A percentile compares a stretch with the other conserved stretches of the same genome.
These are phyloP conservation scores for Sus cebifrons DNA, from an alignment of 2,797 vertebrate species.

Conservation along the genomic window DNA sequence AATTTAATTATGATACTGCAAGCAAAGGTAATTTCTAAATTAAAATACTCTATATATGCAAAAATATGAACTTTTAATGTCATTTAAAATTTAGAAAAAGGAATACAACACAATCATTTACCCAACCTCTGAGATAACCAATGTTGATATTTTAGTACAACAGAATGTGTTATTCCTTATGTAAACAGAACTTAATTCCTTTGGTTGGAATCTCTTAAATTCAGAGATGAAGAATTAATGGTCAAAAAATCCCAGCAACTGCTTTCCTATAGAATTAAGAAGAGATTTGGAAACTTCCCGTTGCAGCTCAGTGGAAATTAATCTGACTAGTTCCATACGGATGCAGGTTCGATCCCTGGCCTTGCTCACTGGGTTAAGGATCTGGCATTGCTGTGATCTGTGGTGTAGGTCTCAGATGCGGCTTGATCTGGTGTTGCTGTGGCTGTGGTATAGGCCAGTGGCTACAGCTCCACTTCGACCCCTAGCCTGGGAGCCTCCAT, in stretches of 20 bases:
- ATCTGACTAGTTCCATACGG: no score
- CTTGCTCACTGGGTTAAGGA: no score
- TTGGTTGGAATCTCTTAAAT: constrained; percentile 3
- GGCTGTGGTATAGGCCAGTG: no score
- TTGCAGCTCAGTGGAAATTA: no score
- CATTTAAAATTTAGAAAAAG: not conserved
- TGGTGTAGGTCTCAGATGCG: no score
- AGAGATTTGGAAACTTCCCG: not conserved
- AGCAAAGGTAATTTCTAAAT: not conserved
- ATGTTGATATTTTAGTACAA: not conserved
- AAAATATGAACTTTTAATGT: not conserved
- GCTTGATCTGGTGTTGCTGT: no score
- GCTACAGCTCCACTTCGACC: no score
- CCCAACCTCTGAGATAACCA: not conserved
- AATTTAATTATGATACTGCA: not conserved
- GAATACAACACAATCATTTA: not conserved
- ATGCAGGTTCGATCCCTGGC: no score
- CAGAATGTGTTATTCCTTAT: not conserved
- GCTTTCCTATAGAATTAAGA: not conserved
- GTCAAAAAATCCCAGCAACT: not conserved
- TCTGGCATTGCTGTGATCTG: no score
- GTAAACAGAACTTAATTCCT: not conserved
- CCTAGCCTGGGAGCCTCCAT: no score
- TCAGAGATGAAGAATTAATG: not conserved
- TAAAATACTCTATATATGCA: not conserved